Conservation (phyloP, 2,113 vertebrate species). For the Ammodramus savannarum region DNA sequence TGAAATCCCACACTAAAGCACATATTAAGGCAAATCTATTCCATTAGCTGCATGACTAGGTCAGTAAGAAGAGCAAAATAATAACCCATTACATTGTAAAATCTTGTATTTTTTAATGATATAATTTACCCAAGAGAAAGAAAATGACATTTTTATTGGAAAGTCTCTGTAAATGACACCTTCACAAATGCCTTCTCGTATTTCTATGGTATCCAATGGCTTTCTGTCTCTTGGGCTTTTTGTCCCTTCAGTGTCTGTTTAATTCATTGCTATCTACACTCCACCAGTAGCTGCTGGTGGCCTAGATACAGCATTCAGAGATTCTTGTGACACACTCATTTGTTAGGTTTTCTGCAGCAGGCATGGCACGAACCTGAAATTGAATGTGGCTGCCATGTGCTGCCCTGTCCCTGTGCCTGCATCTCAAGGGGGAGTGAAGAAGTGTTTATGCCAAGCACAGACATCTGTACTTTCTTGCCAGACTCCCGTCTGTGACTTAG, state of each 20-base stretch:
- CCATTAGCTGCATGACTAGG: not conserved
- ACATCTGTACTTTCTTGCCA: not conserved
- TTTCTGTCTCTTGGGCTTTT: not conserved
- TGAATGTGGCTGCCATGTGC: not conserved
- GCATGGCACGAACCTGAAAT: not conserved
- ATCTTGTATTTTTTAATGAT: not conserved
- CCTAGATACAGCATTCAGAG: not conserved
- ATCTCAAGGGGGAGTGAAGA: not conserved
- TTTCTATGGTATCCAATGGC: not conserved
- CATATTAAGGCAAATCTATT: not conserved
- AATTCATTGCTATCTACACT: not conserved
- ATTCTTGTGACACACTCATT: not conserved
- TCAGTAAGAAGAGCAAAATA: not conserved
- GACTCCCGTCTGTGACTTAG: not conserved
- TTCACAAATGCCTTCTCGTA: not conserved
- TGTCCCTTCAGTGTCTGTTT: not conserved
- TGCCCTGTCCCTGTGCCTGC: not conserved
- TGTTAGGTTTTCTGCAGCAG: not conserved
- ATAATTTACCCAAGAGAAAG: not conserved
- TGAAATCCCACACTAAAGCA: not conserved
- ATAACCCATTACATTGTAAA: not conserved
- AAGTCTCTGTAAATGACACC: not conserved
- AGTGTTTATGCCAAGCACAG: not conserved
- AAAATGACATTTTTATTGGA: not conserved
- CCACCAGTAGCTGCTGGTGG: not conserved